Evolutionary conservation across 2,113 vertebrate species (phyloP), one percentile per base, ranked within the genome.

Genomic region (Dissostichus mawsoni): DNA sequence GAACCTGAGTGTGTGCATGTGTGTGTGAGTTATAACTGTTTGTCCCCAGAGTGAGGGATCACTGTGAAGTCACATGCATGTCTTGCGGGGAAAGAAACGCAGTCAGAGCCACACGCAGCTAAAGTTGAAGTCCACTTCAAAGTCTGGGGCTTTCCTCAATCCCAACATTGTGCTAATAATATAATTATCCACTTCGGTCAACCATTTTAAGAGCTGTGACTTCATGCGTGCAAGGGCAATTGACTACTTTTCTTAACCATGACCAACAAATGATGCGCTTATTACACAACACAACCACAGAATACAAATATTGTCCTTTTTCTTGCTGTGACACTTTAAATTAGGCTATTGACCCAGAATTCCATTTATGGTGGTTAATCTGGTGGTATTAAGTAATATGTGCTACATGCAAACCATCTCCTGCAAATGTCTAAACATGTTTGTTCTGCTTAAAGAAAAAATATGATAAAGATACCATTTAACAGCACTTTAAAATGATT

Each of bases 1-100:
- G 66, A 74, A 80, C 52, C 18, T 45, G 59, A 6, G 65, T 14
- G 69, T 51, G 64, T 8, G 70, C 44, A 56, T 69, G 68, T 45
- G 62, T 8, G 47, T 59, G 71, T 50, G 68, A 52, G 80, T 74
- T 77, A 78, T 83, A 82, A 88, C 58, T 81, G 86, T 93, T 92
- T 91, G 87, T 92, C 88, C 87, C 71, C 73, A 10, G 57, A 84
- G 75, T 53, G 80, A 79, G 63, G 74, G 79, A 76, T 86, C 87
- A 85, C 86, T 44, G 29, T 11, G 23, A 52, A 91, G 91, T 93
- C 91, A 92, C 89, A 92, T 93, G 87, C 77, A 71, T 61, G 81
- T 87, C 86, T 89, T 90, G 76, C 57, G 20, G 57, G 66, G 29
- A 36, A 73, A 87, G 18, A 71, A 73, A 76, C 48, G 17, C 18